Percentiles rank a stretch among this genome's conserved stretches.
Evolutionary conservation across 2,797 vertebrate species (phyloP).

Genomic region (Xiphorhynchus erythropygius): DNA sequence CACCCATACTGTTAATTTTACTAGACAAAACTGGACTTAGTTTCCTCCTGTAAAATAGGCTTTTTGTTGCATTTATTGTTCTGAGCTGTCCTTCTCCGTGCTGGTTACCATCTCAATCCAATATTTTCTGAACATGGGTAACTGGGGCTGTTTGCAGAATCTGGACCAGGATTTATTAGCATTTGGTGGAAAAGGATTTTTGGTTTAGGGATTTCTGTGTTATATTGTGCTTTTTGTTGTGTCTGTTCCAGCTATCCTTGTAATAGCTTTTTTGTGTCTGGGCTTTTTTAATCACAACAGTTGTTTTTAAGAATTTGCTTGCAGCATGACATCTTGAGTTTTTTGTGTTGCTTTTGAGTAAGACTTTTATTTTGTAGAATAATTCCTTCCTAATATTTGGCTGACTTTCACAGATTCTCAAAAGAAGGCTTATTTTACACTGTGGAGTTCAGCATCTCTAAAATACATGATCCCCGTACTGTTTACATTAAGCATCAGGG

Average conservation of each 20-base stretch:
- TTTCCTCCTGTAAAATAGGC: not conserved
- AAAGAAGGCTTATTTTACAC: not conserved
- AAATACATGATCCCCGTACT: not conserved
- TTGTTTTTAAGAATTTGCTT: not conserved
- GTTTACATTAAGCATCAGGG: constrained; percentile 4
- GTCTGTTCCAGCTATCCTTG: not conserved
- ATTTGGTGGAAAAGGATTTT: not conserved
- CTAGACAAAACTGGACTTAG: not conserved
- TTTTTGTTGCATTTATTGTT: not conserved
- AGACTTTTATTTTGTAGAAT: constrained; percentile 14
- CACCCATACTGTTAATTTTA: not conserved
- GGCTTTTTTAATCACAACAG: not conserved
- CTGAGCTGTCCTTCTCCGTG: not conserved
- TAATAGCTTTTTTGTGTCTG: not conserved
- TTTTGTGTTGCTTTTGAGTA: not conserved
- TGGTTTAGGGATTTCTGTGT: not conserved
- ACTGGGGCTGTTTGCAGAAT: not conserved
- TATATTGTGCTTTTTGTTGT: not conserved
- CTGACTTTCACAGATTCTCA: not conserved
- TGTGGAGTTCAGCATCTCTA: not conserved
- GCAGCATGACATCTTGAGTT: not conserved
- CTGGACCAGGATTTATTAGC: not conserved
- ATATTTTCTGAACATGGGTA: not conserved
- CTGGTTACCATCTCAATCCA: not conserved
- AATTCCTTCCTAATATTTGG: constrained; percentile 5